Conservation (phyloP, 1,140 invertebrate genomes). For the Acromyrmex echinatior region DNA sequence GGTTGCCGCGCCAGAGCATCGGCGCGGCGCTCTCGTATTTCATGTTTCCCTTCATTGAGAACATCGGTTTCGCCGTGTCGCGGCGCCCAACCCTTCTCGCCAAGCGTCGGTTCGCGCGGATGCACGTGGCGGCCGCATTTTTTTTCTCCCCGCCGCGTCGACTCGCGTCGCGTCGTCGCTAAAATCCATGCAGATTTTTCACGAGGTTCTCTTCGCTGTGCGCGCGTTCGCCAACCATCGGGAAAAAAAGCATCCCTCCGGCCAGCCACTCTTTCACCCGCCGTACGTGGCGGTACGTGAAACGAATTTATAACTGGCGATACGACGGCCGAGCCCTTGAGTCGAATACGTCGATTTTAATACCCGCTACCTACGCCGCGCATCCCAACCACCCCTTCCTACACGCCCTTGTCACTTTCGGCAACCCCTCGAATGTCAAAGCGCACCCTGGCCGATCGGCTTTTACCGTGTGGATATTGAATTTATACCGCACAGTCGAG, state of each 20-base stretch:
- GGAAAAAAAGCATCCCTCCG: constrained; percentile 47
- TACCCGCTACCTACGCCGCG: constrained; percentile 68
- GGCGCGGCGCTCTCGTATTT: constrained; percentile 55
- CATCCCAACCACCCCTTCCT: constrained; percentile 31
- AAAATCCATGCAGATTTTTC: constrained; percentile 83
- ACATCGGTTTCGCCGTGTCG: constrained; percentile 65
- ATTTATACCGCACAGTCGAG: constrained; percentile 61
- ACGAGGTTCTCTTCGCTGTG: constrained; percentile 63
- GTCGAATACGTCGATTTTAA: constrained; percentile 80
- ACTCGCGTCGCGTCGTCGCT: constrained; percentile 20
- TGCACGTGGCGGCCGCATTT: constrained; percentile 78
- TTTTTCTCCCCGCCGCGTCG: constrained; percentile 57
- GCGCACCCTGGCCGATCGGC: constrained; percentile 56
- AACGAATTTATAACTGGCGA: constrained; percentile 83
- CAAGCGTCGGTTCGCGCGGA: constrained; percentile 59
- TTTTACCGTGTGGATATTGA: constrained; percentile 64
- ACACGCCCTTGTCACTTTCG: constrained; percentile 43
- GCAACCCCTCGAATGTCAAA: constrained; percentile 58
- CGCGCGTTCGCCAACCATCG: constrained; percentile 17
- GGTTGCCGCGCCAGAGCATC: constrained; percentile 5
- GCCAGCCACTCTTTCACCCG: no score
- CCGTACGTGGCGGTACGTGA: constrained; percentile 80
- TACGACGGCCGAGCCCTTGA: constrained; percentile 70
- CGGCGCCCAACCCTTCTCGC: constrained; percentile 51
- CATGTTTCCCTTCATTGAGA: constrained; percentile 66